Evolutionary conservation across 2,888 invertebrate species (phyloP).

Genomic region (Hemaris fuciformis): DNA sequence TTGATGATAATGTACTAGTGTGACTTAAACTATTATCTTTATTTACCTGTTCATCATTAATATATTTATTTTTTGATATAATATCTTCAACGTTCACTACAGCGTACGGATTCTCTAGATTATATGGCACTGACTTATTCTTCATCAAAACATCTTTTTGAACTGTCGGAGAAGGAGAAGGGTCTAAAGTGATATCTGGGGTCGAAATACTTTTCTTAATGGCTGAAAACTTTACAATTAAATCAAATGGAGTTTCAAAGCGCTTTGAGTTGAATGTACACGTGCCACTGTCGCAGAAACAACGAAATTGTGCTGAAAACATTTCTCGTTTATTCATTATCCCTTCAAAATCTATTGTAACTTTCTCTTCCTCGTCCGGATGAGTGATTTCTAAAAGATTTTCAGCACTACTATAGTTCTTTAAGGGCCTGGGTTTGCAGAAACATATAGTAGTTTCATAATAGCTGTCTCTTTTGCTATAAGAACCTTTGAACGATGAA

Average conservation of each 20-base stretch:
- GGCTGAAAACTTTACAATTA: constrained; percentile 70
- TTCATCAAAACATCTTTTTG: constrained; percentile 48
- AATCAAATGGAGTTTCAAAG: constrained; percentile 51
- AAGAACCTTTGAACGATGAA: constrained; percentile 3
- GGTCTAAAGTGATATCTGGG: constrained; percentile 65
- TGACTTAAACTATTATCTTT: constrained; percentile 58
- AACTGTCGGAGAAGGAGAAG: constrained; percentile 57
- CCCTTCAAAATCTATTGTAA: constrained; percentile 55
- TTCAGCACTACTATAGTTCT: constrained; percentile 71
- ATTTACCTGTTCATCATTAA: constrained; percentile 34
- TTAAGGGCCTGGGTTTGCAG: constrained; percentile 65
- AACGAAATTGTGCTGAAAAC: constrained; percentile 62
- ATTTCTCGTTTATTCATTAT: constrained; percentile 55
- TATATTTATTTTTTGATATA: constrained; percentile 42
- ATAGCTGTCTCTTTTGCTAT: constrained; percentile 59
- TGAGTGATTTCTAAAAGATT: constrained; percentile 58
- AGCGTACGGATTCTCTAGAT: constrained; percentile 68
- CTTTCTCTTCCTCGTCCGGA: constrained; percentile 49
- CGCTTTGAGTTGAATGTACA: constrained; percentile 64
- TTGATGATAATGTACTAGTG: constrained; percentile 55
- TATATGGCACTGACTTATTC: constrained; percentile 63
- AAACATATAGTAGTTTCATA: constrained; percentile 77
- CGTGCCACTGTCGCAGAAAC: constrained; percentile 66
- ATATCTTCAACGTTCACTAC: constrained; percentile 58
- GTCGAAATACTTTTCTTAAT: constrained; percentile 74